Percentiles rank a stretch among this genome's conserved stretches.
These are phyloP conservation scores for Manduca sexta DNA, from an alignment of 1,140 invertebrate genomes.

Conservation along the genomic window DNA sequence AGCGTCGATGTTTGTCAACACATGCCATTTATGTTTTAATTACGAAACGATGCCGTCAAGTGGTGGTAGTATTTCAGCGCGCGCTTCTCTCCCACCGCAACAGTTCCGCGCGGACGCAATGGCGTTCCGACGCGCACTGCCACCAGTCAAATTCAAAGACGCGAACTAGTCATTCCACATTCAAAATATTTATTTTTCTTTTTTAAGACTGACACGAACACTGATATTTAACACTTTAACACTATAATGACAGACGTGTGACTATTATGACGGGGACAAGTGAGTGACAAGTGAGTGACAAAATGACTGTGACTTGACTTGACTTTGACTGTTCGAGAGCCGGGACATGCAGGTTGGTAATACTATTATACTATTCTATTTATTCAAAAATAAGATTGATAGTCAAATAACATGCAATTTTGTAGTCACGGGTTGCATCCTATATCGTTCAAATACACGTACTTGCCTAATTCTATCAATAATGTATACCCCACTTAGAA, in stretches of 20 bases:
- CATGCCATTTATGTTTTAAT: neutral
- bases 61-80: conserved; percentile 61
- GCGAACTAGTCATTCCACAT: conserved; percentile 40
- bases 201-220: conserved; percentile 9
- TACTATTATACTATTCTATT: conserved; percentile 1
- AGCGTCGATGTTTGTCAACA: conserved; percentile 1
- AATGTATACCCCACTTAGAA: no score
- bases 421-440: no score
- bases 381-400: no score
- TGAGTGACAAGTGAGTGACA: conserved; percentile 24
- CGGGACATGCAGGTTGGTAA: conserved; percentile 27
- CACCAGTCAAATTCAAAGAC: conserved; percentile 42
- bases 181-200: conserved; percentile 15
- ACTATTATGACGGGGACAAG: no score
- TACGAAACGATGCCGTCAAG: conserved; percentile 21
- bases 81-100: conserved; percentile 20
- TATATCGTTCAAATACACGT: no score
- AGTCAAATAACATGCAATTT: neutral
- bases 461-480: no score
- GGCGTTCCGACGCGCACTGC: conserved; percentile 41
- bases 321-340: conserved; percentile 20
- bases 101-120: conserved; percentile 53
- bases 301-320: conserved; percentile 37
- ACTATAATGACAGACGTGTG: conserved; percentile 24
- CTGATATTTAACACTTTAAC: no score